These are phyloP conservation scores for Cirrhinus molitorella DNA, from an alignment of 2,797 vertebrate genomes.

Conservation along the genomic window DNA sequence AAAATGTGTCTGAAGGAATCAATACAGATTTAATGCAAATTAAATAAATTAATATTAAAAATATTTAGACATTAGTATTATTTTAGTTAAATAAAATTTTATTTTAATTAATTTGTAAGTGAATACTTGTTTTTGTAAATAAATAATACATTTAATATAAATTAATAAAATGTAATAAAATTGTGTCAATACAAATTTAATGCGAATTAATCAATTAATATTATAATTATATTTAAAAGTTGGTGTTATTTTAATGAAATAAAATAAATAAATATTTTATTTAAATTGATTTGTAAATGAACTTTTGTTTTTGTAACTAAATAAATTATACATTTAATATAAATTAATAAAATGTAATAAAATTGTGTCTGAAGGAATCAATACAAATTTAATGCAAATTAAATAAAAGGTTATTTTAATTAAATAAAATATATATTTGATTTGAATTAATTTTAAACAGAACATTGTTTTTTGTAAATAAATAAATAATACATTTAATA, in stretches of 20 bases:
- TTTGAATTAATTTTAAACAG: not conserved
- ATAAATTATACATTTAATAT: not conserved
- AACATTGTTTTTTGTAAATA: not conserved
- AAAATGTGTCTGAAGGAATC: no score
- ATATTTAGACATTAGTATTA: not conserved
- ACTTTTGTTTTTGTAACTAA: not conserved
- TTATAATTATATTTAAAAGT: not conserved
- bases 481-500: not conserved
- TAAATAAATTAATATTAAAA: no score
- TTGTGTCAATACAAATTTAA: not conserved
- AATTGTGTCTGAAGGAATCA: not conserved
- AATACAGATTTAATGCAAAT: not conserved
- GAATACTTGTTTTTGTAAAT: not conserved
- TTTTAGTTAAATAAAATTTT: not conserved
- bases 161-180: not conserved
- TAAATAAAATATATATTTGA: not conserved
- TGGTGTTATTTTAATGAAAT: not conserved
- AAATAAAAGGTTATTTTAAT: not conserved
- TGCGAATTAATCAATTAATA: not conserved
- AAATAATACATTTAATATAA: not conserved
- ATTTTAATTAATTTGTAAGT: not conserved
- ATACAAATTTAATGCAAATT: not conserved
- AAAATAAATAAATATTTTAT: not conserved
- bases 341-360: not conserved
- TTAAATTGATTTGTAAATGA: not conserved